These are phyloP conservation scores for Macaca fascicularis DNA, from an alignment of 2,113 vertebrate genomes.

Conservation along the genomic window T2T-MFA8v1.1 NC_088385.1:15452001-15452500, in stretches of 20 bases:
- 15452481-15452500: neutral
- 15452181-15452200: constrained; percentile 8
- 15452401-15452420: neutral
- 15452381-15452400: neutral
- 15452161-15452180: neutral
- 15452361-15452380: constrained; percentile 33
- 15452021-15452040: neutral
- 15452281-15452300: neutral
- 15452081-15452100: neutral
- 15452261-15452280: neutral
- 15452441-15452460: constrained; percentile 40
- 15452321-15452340: neutral
- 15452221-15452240: neutral
- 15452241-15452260: constrained; percentile 49
- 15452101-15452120: neutral
- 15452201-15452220: neutral
- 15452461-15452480: neutral
- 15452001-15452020: neutral
- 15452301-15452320: neutral
- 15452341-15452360: constrained; percentile 18
- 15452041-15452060: neutral
- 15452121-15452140: neutral
- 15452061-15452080: neutral
- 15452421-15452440: constrained; percentile 14
- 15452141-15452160: neutral